phyloP scores from a whole-genome alignment of 2,797 vertebrate genomes.

The Propithecus deckenii region DNA sequence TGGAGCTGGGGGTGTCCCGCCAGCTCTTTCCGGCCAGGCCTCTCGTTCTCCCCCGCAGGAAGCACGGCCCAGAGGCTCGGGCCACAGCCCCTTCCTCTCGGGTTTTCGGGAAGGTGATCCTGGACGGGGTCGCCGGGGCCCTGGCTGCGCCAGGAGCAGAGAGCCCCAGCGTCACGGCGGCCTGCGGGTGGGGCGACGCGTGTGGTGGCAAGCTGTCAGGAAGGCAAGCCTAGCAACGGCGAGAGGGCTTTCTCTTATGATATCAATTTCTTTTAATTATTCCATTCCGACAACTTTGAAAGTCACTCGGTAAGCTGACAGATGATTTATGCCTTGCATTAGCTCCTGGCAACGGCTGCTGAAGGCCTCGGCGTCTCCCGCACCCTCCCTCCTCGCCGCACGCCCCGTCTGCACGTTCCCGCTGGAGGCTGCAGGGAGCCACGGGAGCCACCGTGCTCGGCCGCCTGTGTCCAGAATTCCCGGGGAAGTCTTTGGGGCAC shows the following conservation, averaged over 20 bases:
- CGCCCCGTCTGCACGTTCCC: rapidly evolving
- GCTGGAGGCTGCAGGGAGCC: not conserved
- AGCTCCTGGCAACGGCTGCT: not conserved
- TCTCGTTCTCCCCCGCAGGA: conserved; percentile 73
- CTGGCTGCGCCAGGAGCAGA: conserved; percentile 86
- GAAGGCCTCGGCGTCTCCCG: not conserved
- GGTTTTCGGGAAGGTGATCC: conserved; percentile 83
- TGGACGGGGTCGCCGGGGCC: conserved; percentile 81
- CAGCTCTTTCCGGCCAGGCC: rapidly evolving
- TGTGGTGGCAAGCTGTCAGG: conserved; percentile 82
- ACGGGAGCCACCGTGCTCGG: rapidly evolving
- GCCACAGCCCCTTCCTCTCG: conserved; percentile 81
- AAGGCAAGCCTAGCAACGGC: conserved; percentile 77
- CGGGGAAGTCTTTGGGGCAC: not conserved
- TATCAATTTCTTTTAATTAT: conserved; percentile 43
- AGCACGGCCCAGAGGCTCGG: conserved; percentile 81
- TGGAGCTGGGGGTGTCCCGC: rapidly evolving
- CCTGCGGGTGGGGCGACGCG: conserved; percentile 81
- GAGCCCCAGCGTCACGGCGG: conserved; percentile 82
- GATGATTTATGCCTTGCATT: not conserved
- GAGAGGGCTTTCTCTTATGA: not conserved
- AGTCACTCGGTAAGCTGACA: not conserved
- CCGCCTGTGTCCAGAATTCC: not conserved
- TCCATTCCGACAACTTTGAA: not conserved
- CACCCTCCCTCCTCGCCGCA: rapidly evolving